Evolutionary conservation across 2,888 invertebrate genomes (phyloP).

Genomic region (Opisthograptis luteolata): DNA sequence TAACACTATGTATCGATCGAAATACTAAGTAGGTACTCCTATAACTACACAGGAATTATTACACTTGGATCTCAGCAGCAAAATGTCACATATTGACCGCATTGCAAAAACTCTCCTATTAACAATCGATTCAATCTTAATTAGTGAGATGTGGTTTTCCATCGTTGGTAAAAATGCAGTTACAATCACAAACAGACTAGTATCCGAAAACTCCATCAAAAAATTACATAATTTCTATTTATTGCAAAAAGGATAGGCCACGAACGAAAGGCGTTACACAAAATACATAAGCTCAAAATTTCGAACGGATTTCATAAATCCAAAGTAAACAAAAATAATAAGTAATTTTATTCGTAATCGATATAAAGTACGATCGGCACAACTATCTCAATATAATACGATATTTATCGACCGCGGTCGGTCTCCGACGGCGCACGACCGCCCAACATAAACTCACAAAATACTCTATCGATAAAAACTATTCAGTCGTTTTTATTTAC

Average conservation of each 20-base stretch:
- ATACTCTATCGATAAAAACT: conserved; percentile 82
- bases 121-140: conserved; percentile 76
- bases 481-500: conserved; percentile 84
- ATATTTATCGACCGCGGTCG: conserved; percentile 76
- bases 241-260: conserved; percentile 78
- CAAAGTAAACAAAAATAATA: conserved; percentile 52
- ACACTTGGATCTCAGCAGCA: conserved; percentile 64
- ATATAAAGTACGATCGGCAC: conserved; percentile 69
- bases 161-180: conserved; percentile 80
- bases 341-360: conserved; percentile 58
- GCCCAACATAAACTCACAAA: conserved; percentile 78
- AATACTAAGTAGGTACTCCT: conserved; percentile 33
- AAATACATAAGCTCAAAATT: conserved; percentile 74
- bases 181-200: conserved; percentile 83
- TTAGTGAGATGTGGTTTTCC: conserved; percentile 77
- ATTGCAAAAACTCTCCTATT: conserved; percentile 52
- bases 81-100: conserved; percentile 76
- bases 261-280: conserved; percentile 74
- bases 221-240: conserved; percentile 71
- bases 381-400: conserved; percentile 80
- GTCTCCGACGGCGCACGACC: conserved; percentile 60
- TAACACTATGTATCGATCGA: conserved; percentile 27
- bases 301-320: conserved; percentile 79
- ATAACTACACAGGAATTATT: conserved; percentile 13
- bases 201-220: conserved; percentile 76